Evolutionary conservation across 2,797 vertebrate species (phyloP), one percentile per base, ranked within the genome.

Genomic region (Falco rusticolus): DNA sequence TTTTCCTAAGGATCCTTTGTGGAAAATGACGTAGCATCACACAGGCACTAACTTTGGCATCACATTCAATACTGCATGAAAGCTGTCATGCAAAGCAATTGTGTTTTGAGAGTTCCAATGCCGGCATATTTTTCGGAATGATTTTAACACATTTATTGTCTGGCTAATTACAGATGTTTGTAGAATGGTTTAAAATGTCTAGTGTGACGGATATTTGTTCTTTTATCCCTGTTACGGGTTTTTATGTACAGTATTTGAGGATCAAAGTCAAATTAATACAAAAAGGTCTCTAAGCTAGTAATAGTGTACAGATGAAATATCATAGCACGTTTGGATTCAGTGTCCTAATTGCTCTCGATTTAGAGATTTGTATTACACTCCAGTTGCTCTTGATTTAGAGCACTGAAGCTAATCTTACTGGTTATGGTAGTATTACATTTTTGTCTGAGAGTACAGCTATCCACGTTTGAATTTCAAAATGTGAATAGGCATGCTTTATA

Each of bases 271-370:
- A 89, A 84, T 85, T 57, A 82, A 74, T 90, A 71, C 21, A 47
- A 29, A 90, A 86, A 87, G 13, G 13, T 91, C 51, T 87, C 89
- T 90, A 89, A 94, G 76, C 64, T 86, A 45, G 31, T 72, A 59
- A 68, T 65, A 88, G 37, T 7, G 14, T 69, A 25, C 51, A 43
- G 50, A 84, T 29, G 13, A 90, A 88, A 61, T 93, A 68, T 34
- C 43, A 47, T 25, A 61, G 65, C 0, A 0, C 7, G 1, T 89
- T 88, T 87, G 63, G 71, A 64, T 85, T 83, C 69, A 34, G 33
- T 87, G 66, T 90, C 80, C 87, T 94, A 84, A 90, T 94, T 95
- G 90, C 88, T 93, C 60, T 92, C 3, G 2, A 66, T 95, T 89
- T 90, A 94, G 94, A 92, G 54, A 79, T 91, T 90, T 86, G 29